Conservation (phyloP, 2,888 invertebrate species). For the Steinernema carpocapsae region DNA sequence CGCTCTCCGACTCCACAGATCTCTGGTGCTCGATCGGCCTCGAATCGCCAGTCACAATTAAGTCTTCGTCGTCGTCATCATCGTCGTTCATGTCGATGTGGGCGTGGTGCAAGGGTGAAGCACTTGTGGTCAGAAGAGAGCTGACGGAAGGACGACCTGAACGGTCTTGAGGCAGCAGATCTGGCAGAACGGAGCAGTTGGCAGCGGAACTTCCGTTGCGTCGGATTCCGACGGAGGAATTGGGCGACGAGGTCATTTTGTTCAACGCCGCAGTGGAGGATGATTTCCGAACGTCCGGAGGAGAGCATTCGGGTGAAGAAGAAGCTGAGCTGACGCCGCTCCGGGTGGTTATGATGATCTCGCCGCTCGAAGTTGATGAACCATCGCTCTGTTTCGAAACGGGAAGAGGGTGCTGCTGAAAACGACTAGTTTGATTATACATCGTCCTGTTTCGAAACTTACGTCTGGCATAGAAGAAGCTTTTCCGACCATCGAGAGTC, state of each 20-base stretch:
- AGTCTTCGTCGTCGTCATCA: slow-evolving; percentile 42
- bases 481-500: slow-evolving; percentile 54
- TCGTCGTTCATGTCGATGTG: slow-evolving; percentile 31
- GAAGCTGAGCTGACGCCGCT: slow-evolving; percentile 30
- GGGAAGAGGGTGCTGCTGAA: slow-evolving; percentile 29
- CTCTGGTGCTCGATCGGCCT: slow-evolving; percentile 39
- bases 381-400: neutral
- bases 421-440: neutral
- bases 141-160: slow-evolving; percentile 54
- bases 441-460: slow-evolving; percentile 2
- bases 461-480: slow-evolving; percentile 62
- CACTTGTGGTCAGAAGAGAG: neutral
- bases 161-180: slow-evolving; percentile 78
- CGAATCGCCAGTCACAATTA: slow-evolving; percentile 23
- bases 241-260: slow-evolving; percentile 1
- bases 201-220: slow-evolving; percentile 24
- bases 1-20: slow-evolving; percentile 82
- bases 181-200: slow-evolving; percentile 78
- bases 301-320: slow-evolving; percentile 42
- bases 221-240: slow-evolving; percentile 6
- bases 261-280: neutral
- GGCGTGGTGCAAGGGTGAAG: slow-evolving; percentile 2
- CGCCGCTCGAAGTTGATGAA: slow-evolving; percentile 33
- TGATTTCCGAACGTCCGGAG: slow-evolving; percentile 36
- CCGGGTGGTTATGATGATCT: slow-evolving; percentile 14